A percentile compares a stretch with the other conserved stretches of the same genome.
These are phyloP conservation scores for Tenebrosternarchus preto DNA, from an alignment of 2,113 vertebrate species.

Conservation along the genomic window DNA sequence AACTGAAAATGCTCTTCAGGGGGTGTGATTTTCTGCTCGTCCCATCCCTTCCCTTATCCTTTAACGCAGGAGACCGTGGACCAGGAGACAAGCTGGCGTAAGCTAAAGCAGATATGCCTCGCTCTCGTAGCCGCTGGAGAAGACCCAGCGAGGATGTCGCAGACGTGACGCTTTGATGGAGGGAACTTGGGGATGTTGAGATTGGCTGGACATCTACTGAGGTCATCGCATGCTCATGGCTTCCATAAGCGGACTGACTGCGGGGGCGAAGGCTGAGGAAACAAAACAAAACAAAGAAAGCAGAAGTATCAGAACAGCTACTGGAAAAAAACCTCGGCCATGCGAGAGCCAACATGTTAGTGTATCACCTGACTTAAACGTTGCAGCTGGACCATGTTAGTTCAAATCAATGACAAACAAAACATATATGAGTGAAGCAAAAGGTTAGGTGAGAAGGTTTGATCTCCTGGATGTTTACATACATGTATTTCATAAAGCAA, in stretches of 20 bases:
- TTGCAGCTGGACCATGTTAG: not conserved
- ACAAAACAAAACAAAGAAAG: not conserved
- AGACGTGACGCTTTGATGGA: slow-evolving; percentile 35
- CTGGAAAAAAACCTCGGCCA: not conserved
- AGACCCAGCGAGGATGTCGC: slow-evolving; percentile 61
- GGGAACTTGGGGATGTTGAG: slow-evolving; percentile 17
- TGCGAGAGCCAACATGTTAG: not conserved
- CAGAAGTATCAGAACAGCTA: not conserved
- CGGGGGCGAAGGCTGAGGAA: slow-evolving; percentile 74
- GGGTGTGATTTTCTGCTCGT: not conserved
- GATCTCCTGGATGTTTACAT: not conserved
- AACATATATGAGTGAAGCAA: not conserved
- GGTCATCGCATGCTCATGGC: slow-evolving; percentile 72
- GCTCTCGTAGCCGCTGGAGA: slow-evolving; percentile 68
- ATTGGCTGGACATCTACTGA: slow-evolving; percentile 37
- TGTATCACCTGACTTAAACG: not conserved
- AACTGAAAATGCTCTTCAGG: slow-evolving; percentile 70
- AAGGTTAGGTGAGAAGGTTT: not conserved
- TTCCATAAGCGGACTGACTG: slow-evolving; percentile 79
- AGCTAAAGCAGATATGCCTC: slow-evolving; percentile 69
- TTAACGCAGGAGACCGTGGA: not conserved
- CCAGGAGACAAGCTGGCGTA: slow-evolving; percentile 19
- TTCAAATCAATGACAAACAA: not conserved
- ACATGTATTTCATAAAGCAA: not conserved
- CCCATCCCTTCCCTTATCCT: slow-evolving; percentile 12